These are phyloP conservation scores for Percopsis transmontana DNA, from an alignment of 2,113 vertebrate species.

Conservation along the genomic window DNA sequence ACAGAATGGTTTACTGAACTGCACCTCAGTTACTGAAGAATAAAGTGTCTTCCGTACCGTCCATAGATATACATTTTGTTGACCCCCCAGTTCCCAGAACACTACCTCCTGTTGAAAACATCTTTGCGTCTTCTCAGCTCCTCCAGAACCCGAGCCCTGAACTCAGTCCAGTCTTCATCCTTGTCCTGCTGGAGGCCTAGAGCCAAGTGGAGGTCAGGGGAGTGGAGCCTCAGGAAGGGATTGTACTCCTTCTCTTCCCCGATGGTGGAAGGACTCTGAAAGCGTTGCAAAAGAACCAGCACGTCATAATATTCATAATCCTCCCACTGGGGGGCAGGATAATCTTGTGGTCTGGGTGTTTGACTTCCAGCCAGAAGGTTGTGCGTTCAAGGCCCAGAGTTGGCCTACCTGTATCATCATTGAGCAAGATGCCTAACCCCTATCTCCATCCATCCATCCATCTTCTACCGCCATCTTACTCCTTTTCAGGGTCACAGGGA, in stretches of 20 bases:
- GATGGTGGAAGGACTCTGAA: constrained; percentile 91
- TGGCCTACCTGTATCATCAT: too few species aligned
- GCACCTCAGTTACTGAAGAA: too few species aligned
- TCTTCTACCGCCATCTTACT: too few species aligned
- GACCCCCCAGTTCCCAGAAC: not conserved
- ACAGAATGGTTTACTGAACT: too few species aligned
- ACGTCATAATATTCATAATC: not conserved
- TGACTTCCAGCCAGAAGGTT: too few species aligned
- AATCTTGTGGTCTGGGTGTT: not conserved
- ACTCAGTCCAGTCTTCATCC: constrained; percentile 78
- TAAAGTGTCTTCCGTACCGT: too few species aligned
- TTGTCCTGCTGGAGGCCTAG: constrained; percentile 80
- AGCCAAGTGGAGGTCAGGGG: constrained; percentile 81
- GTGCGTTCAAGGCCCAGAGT: too few species aligned
- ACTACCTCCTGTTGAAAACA: constrained; percentile 81
- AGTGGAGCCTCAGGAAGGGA: constrained; percentile 91
- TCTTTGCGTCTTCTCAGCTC: constrained; percentile 90
- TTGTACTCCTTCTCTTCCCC: constrained; percentile 93
- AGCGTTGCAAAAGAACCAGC: not conserved
- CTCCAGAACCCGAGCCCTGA: constrained; percentile 88
- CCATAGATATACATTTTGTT: not conserved
- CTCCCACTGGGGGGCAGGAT: not conserved
- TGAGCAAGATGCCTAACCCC: too few species aligned
- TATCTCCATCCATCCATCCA: too few species aligned
- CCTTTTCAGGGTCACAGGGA: too few species aligned